Conservation (phyloP, 2,888 invertebrate genomes). For the Prosapia bicincta region DNA sequence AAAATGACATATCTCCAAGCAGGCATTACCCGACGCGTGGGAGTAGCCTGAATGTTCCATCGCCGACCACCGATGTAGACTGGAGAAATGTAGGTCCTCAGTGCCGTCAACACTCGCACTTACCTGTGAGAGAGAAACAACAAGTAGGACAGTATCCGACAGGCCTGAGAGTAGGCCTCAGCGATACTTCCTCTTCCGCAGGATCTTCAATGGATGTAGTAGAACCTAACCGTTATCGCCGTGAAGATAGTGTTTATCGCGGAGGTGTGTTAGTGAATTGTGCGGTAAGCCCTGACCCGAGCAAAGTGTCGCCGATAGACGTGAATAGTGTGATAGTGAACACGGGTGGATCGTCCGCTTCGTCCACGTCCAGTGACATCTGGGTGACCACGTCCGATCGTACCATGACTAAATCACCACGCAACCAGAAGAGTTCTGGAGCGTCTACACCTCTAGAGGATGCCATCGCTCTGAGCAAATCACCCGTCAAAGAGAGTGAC, state of each 20-base stretch:
- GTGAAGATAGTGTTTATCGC: background rate
- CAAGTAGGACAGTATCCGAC: background rate
- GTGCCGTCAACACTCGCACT: conserved; percentile 21
- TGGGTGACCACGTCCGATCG: conserved; percentile 54
- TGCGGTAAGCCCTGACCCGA: conserved; percentile 10
- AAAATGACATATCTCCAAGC: conserved; percentile 42
- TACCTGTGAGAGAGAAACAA: conserved; percentile 5
- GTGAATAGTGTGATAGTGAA: conserved; percentile 29
- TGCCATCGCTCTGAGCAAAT: conserved; percentile 27
- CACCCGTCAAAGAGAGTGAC: conserved; percentile 12
- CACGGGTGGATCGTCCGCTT: conserved; percentile 21
- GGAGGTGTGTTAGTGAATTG: background rate
- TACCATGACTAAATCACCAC: conserved; percentile 46
- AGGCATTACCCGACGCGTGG: conserved; percentile 38
- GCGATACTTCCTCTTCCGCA: conserved; percentile 24
- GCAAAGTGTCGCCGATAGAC: conserved; percentile 26
- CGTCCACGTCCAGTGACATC: conserved; percentile 53
- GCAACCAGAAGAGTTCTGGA: conserved; percentile 44
- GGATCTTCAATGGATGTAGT: conserved; percentile 22
- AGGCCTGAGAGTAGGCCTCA: conserved; percentile 19
- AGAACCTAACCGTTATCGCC: conserved; percentile 1
- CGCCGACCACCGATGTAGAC: conserved; percentile 1
- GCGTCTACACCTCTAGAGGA: conserved; percentile 51
- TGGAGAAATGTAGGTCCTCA: conserved; percentile 24
- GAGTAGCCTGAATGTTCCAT: conserved; percentile 37